Percentiles rank a stretch among this genome's conserved stretches.
Evolutionary conservation across 1,140 invertebrate genomes (phyloP).

Genomic region (Sitodiplosis mosellana): DNA sequence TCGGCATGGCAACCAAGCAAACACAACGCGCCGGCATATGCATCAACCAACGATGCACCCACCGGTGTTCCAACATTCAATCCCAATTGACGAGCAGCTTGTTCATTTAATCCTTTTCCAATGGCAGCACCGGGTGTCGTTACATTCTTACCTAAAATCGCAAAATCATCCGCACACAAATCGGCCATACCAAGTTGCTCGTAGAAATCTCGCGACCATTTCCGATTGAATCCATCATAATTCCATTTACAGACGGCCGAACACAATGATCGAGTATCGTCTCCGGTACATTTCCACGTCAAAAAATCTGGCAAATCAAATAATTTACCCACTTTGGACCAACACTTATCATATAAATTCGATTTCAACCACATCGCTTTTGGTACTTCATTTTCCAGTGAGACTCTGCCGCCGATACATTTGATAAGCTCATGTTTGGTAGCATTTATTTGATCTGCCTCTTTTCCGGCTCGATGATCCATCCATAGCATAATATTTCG

Average conservation of each 20-base stretch:
- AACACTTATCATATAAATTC: conserved; percentile 45
- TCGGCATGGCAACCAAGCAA: conserved; percentile 47
- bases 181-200: conserved; percentile 56
- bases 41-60: conserved; percentile 82
- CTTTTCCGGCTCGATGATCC: conserved; percentile 75
- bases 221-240: conserved; percentile 41
- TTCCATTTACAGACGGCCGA: conserved; percentile 92
- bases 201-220: conserved; percentile 65
- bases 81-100: conserved; percentile 49
- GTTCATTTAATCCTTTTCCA: conserved; percentile 42
- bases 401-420: conserved; percentile 81
- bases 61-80: conserved; percentile 53
- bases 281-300: conserved; percentile 77
- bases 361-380: conserved; percentile 91
- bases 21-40: conserved; percentile 81
- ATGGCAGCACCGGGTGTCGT: conserved; percentile 50
- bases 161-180: conserved; percentile 44
- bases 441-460: conserved; percentile 69
- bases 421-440: conserved; percentile 56
- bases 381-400: conserved; percentile 87
- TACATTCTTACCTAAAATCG: conserved; percentile 55
- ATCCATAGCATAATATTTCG: conserved; percentile 93
- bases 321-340: conserved; percentile 48
- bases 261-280: conserved; percentile 63
- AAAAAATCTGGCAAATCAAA: conserved; percentile 91